These are phyloP conservation scores for Latrodectus geometricus DNA, from an alignment of 1,140 invertebrate species.

Conservation along the genomic window DNA sequence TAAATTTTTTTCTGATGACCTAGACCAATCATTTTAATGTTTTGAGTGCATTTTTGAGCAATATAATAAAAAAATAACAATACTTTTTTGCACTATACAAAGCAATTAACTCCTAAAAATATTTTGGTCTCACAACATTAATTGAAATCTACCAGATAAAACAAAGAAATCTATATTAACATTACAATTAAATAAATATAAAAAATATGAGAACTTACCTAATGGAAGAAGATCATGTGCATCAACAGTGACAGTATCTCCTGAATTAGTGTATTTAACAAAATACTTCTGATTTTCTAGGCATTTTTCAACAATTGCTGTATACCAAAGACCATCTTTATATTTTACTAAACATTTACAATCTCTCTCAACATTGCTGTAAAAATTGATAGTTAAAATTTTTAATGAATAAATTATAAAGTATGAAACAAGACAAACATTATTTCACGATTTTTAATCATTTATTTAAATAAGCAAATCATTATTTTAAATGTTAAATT, in stretches of 20 bases:
- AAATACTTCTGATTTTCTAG: conserved; percentile 30
- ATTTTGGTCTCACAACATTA: too few relatives aligned
- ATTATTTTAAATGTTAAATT: not conserved
- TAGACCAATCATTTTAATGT: too few relatives aligned
- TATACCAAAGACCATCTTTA: conserved; percentile 52
- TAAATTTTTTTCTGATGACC: too few relatives aligned
- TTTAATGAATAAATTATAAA: not conserved
- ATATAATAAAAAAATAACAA: too few relatives aligned
- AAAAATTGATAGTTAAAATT: conserved; percentile 1
- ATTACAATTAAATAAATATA: too few relatives aligned
- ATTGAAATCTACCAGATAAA: too few relatives aligned
- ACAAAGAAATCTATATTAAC: too few relatives aligned
- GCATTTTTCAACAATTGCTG: conserved; percentile 38
- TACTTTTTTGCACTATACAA: too few relatives aligned
- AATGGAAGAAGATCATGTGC: conserved; percentile 43
- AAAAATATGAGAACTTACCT: conserved; percentile 9
- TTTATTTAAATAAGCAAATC: not conserved
- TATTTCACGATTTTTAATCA: not conserved
- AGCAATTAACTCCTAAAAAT: too few relatives aligned
- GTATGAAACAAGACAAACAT: not conserved
- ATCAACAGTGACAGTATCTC: conserved; percentile 18
- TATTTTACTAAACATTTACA: conserved; percentile 47
- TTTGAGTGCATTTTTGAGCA: too few relatives aligned
- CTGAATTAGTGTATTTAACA: conserved; percentile 16
- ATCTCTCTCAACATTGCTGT: conserved; percentile 38